Evolutionary conservation across 2,888 invertebrate species (phyloP), one percentile per base, ranked within the genome.

Genomic region (Tinea trinotella): DNA sequence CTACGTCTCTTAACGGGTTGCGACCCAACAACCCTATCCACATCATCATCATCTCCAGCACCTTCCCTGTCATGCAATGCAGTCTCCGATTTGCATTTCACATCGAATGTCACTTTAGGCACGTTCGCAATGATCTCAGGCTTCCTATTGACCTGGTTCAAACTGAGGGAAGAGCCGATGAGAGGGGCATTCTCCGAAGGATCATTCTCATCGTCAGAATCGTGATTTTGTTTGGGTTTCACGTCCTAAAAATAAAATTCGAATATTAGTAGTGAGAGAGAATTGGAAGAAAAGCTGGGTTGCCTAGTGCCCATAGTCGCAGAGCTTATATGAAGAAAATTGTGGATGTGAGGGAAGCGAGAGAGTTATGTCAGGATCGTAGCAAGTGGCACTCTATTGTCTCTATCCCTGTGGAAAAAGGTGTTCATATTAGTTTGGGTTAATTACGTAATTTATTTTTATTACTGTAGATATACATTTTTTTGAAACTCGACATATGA

Each of bases 1-100:
- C 84, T 85, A 74, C 85, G 67, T 59, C 85, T 68, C 58, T 86
- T 87, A 59, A 75, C 71, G 17, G 86, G 84, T 57, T 85, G 86
- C 2, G 77, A 66, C 46, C 71, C 78, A 57, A 77, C 68, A 49
- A 78, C 66, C 57, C 68, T 75, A 4, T 76, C 74, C 0, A 64
- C 57, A n/a, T 71, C 67, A 5, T 60, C 66, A 4, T 66, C 63
- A 4, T n/a, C n/a, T n/a, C n/a, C n/a, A 60, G 64, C 20, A 68
- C 68, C 56, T 66, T 70, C 65, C 4, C 56, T 56, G 18, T 62
- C 65, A 40, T 64, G 61, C n/a, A 66, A 57, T 0, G 61, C 61
- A 0, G 63, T 61, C 53, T 70, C 68, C 2, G 65, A 62, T 48
- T 64, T 65, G n/a, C 63, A 66, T 57, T 74, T 77, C n/a, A 7